Base-by-base conservation (phyloP, 1,140 invertebrate species). In the Temnothorax nylanderi region DNA sequence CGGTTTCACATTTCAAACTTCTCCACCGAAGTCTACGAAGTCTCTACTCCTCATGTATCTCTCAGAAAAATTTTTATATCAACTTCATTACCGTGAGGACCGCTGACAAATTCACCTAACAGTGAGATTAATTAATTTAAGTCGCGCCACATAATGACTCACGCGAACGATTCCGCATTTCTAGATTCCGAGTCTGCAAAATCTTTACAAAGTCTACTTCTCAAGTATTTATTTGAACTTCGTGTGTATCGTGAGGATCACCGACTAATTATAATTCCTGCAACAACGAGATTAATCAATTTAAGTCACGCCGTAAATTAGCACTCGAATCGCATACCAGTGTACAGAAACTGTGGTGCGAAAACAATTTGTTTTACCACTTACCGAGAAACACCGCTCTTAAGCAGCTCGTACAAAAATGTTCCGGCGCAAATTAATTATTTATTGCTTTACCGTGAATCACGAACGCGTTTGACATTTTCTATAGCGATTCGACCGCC, bases 401-500 rank as follows among this genome's bases (percentile, higher is more conserved):
- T n/a, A 32, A 16, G 47, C 64, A 21, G 44, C 26, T 1, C 13
- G 41, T 1, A 37, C n/a, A 84, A 49, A 84, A 74, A 60, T 60
- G 41, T 47, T 44, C 49, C 51, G 51, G 18, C 13, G 13, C 21
- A 49, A 75, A 84, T 84, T 84, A 84, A 84, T 84, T 84, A 84
- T 34, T 47, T 34, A 44, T 60, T 34, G 41, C 80, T 26, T 47
- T 81, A 37, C 56, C 69, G 69, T 16, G 26, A 60, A 71, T 81
- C 62, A 21, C 51, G 49, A 44, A 41, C 65, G 80, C 69, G 41
- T 75, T 44, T 75, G 54, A 74, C 80, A 84, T 84, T 74, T 74
- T 56, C 65, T 34, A 18, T 26, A 26, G n/a, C 54, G 41, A 18
- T 11, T 21, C 44, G 44, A 47, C 32, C 56, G 58, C 49, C 10